Percentiles rank a stretch among this genome's conserved stretches.
Evolutionary conservation across 2,888 invertebrate genomes (phyloP).

Genomic region (Caenorhabditis auriculariae): DNA sequence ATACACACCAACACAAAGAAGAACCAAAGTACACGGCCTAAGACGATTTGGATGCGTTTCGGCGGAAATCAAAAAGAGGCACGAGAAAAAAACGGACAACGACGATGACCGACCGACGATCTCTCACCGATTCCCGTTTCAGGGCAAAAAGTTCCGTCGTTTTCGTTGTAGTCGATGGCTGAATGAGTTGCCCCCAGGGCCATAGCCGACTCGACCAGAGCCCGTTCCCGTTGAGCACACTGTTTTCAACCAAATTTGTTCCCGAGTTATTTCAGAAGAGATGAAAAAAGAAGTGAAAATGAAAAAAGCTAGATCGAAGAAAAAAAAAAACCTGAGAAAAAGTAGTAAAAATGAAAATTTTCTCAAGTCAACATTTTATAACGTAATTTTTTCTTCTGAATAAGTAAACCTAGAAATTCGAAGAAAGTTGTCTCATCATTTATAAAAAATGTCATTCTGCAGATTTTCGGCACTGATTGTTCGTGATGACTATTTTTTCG

Average conservation of each 20-base stretch:
- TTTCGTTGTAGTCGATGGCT: constrained; percentile 23
- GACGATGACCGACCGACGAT: too few relatives aligned
- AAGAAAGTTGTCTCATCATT: not conserved
- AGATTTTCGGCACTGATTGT: not conserved
- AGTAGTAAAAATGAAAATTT: not conserved
- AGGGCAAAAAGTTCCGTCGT: not conserved
- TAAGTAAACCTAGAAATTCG: not conserved
- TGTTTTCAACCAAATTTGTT: too few relatives aligned
- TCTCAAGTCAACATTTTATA: not conserved
- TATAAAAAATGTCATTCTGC: not conserved
- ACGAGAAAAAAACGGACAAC: too few relatives aligned
- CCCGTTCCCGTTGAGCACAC: constrained; percentile 30
- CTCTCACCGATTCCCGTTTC: not conserved
- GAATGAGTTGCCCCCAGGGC: constrained; percentile 24
- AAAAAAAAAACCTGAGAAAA: too few relatives aligned
- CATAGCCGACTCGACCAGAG: constrained; percentile 27
- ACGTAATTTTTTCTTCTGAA: not conserved
- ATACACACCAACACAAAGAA: too few relatives aligned
- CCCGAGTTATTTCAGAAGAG: too few relatives aligned
- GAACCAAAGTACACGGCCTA: too few relatives aligned
- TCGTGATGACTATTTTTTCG: too few relatives aligned
- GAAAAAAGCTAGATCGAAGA: too few relatives aligned
- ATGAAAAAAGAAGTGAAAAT: too few relatives aligned
- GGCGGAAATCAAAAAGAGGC: too few relatives aligned
- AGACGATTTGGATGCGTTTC: too few relatives aligned